phyloP scores from a whole-genome alignment of 2,113 vertebrate genomes.

The Calidris pugnax region DNA sequence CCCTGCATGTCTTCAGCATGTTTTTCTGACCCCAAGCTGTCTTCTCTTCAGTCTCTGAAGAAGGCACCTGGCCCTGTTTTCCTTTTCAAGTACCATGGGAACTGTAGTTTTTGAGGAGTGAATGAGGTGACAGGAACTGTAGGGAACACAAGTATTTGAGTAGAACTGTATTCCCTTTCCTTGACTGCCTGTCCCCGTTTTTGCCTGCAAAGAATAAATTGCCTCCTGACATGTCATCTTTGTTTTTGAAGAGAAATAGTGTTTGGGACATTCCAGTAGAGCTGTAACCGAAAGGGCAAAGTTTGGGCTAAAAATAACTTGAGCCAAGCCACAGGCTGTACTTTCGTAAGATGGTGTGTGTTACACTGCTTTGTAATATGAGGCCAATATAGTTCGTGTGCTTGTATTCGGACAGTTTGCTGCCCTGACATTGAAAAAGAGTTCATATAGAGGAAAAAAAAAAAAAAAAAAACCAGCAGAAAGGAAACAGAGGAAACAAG shows the following conservation, averaged over 20 bases:
- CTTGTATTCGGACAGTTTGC: neutral
- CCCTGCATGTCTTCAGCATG: neutral
- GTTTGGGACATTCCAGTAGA: neutral
- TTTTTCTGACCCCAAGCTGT: neutral
- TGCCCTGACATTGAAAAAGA: neutral
- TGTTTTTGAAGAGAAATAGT: neutral
- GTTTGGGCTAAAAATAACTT: conserved; percentile 34
- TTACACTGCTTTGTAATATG: conserved; percentile 26
- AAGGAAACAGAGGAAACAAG: neutral
- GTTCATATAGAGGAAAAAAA: neutral
- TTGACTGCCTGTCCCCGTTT: neutral
- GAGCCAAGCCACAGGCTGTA: neutral
- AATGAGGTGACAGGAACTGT: neutral
- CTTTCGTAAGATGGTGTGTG: neutral
- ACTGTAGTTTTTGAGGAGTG: neutral
- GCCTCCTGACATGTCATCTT: neutral
- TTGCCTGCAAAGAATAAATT: neutral
- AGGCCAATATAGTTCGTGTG: accelerated
- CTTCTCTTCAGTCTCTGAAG: neutral
- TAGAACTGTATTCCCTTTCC: neutral
- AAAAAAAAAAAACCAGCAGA: neutral
- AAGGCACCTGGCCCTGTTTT: neutral
- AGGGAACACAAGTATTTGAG: neutral
- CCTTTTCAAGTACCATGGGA: neutral
- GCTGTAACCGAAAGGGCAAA: conserved; percentile 20